Evolutionary conservation across 2,888 invertebrate species (phyloP).

Genomic region (Temnothorax ravouxi): DNA sequence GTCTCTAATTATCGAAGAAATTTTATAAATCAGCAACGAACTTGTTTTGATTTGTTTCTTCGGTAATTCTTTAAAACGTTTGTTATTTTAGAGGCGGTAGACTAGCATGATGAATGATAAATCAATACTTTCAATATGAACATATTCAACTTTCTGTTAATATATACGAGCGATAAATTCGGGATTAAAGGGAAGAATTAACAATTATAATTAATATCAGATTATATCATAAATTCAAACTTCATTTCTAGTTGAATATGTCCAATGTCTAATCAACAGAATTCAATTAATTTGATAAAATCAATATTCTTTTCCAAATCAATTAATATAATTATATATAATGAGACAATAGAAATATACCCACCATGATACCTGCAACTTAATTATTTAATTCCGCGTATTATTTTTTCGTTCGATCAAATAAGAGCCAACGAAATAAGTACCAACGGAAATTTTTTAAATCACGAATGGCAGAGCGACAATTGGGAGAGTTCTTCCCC

Average conservation of each 20-base stretch:
- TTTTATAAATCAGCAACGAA: background rate
- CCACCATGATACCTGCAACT: background rate
- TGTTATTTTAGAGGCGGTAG: background rate
- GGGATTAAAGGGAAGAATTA: background rate
- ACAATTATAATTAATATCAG: background rate
- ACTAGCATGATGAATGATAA: background rate
- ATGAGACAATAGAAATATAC: background rate
- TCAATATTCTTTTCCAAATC: background rate
- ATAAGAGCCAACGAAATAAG: background rate
- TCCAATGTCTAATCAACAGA: no score
- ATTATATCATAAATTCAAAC: background rate
- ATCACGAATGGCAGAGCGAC: background rate
- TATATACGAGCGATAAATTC: background rate
- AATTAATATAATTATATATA: background rate
- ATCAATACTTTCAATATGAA: background rate
- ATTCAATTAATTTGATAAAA: background rate
- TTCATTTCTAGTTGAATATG: background rate
- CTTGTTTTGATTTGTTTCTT: background rate
- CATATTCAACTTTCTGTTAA: background rate
- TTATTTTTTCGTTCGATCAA: background rate
- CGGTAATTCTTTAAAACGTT: background rate
- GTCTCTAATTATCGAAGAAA: conserved; percentile 4
- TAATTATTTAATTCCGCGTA: background rate
- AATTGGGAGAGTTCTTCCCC: conserved; percentile 20
- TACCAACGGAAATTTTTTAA: background rate